A percentile compares a stretch with the other conserved stretches of the same genome.
phyloP scores from a whole-genome alignment of 2,797 vertebrate species.

The Bothrops alternatus region DNA sequence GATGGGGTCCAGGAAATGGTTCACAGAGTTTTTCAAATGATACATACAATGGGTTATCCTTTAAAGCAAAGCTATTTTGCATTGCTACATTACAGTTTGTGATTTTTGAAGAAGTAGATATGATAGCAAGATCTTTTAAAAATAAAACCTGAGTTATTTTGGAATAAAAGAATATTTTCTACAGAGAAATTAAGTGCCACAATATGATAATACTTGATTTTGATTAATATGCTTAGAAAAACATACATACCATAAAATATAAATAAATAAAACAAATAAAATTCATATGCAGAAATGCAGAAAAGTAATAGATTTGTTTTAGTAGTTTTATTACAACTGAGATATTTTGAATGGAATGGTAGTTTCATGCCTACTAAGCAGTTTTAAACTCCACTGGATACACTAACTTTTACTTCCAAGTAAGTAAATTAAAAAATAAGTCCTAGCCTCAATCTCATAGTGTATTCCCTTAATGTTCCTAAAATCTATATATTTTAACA shows the following conservation, averaged over 20 bases:
- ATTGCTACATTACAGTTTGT: constrained; percentile 16
- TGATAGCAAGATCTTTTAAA: neutral
- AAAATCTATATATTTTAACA: constrained; percentile 6
- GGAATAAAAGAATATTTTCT: neutral
- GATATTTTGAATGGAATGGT: neutral
- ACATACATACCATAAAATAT: neutral
- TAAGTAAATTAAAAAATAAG: neutral
- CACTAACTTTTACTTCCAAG: neutral
- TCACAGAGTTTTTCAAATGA: constrained; percentile 3
- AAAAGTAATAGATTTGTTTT: neutral
- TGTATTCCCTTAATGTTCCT: neutral
- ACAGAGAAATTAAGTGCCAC: neutral
- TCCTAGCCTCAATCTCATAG: neutral
- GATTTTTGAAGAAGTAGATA: neutral
- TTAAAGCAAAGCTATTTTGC: neutral
- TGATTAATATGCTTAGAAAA: neutral
- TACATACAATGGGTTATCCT: neutral
- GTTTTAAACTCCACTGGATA: neutral
- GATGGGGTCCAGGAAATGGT: neutral
- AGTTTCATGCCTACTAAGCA: neutral
- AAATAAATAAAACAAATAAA: neutral
- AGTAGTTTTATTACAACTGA: neutral
- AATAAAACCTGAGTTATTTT: neutral
- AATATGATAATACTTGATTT: constrained; percentile 15
- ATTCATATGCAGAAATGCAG: neutral